Conservation (phyloP, 1,140 invertebrate species). For the Triops longicaudatus region DNA sequence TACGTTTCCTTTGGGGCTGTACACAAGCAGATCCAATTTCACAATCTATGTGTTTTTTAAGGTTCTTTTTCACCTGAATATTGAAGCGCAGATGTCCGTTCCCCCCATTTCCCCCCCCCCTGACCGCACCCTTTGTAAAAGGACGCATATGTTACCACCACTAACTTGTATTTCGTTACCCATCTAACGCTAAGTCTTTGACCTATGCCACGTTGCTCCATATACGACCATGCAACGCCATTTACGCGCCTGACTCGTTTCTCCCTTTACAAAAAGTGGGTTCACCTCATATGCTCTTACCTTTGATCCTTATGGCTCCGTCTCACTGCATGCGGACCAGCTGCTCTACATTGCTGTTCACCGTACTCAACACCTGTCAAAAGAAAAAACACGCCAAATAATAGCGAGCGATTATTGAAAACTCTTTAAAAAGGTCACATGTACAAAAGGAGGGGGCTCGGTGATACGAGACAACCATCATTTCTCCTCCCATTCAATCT, state of each 20-base stretch:
- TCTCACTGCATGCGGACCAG: background rate
- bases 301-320: background rate
- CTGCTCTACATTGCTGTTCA: background rate
- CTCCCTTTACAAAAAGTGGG: background rate
- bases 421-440: background rate
- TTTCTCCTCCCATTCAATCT: background rate
- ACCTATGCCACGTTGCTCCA: background rate
- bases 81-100: background rate
- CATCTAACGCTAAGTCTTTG: background rate
- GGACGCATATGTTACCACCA: background rate
- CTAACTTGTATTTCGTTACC: background rate
- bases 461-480: background rate
- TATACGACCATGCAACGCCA: background rate
- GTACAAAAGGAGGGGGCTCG: too few relatives aligned
- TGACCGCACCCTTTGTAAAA: background rate
- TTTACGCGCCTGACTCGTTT: background rate
- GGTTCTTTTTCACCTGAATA: background rate
- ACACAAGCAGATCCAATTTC: background rate
- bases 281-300: background rate
- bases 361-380: background rate
- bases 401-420: conserved; percentile 1
- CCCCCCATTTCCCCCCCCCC: background rate
- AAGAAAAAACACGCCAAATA: background rate
- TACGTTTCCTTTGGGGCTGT: background rate
- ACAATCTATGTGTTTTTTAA: background rate